Percentiles rank a stretch among this genome's conserved stretches.
Conservation (phyloP, 2,888 invertebrate species). For the Machimus rusticus region DNA sequence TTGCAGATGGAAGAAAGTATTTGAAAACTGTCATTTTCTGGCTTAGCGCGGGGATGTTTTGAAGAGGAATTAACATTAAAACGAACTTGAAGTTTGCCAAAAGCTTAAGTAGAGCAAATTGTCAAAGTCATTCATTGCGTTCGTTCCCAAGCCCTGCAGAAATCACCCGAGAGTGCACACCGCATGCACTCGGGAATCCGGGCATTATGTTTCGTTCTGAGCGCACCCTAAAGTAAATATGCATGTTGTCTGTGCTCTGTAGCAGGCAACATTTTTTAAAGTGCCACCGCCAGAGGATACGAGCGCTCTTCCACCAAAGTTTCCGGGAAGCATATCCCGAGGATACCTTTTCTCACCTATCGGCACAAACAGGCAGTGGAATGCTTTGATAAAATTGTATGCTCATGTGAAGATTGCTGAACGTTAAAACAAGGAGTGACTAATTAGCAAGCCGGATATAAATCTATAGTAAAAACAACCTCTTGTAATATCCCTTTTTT, state of each 20-base stretch:
- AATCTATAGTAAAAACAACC: background rate
- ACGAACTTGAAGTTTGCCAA: background rate
- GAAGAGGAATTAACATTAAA: background rate
- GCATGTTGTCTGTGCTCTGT: background rate
- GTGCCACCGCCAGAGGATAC: background rate
- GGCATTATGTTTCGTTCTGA: background rate
- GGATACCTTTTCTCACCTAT: background rate
- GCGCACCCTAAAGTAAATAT: background rate
- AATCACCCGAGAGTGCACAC: background rate
- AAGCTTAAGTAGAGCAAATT: background rate
- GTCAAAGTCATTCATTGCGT: background rate
- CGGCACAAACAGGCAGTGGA: background rate
- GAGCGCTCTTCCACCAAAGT: background rate
- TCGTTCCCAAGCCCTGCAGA: background rate
- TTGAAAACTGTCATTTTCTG: background rate
- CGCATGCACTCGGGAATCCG: background rate
- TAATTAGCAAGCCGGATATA: background rate
- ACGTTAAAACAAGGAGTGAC: background rate
- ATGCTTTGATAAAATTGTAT: background rate
- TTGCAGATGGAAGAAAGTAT: background rate
- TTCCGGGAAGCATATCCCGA: background rate
- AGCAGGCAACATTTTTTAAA: background rate
- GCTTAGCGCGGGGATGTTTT: background rate
- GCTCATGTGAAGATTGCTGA: background rate
- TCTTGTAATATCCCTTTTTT: background rate